phyloP scores from a whole-genome alignment of 2,113 vertebrate genomes.

The Terrapene triunguis region DNA sequence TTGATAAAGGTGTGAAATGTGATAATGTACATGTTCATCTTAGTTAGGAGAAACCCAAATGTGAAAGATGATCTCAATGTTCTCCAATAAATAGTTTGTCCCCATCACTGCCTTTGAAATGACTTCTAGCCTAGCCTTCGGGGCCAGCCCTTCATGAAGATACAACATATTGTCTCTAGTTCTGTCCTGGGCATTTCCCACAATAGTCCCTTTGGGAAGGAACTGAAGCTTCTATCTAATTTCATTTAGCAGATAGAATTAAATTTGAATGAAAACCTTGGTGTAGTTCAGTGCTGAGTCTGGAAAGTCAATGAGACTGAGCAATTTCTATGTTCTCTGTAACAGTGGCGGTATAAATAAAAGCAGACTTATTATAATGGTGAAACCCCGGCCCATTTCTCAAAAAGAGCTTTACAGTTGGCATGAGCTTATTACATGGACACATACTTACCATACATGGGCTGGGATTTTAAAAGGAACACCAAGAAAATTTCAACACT shows the following conservation, averaged over 20 bases:
- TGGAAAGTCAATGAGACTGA: not conserved
- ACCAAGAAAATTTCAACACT: not conserved
- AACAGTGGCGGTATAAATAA: not conserved
- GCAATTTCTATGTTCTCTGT: not conserved
- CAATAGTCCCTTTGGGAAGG: not conserved
- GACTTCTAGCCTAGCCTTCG: not conserved
- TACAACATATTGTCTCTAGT: not conserved
- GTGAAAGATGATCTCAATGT: not conserved
- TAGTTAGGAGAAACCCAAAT: not conserved
- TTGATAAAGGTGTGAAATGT: not conserved
- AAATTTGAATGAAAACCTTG: not conserved
- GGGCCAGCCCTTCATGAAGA: not conserved
- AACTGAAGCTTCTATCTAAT: not conserved
- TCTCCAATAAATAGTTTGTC: not conserved
- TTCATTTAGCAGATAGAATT: not conserved
- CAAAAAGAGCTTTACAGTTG: not conserved
- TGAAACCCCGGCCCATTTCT: not conserved
- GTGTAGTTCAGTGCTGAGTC: not conserved
- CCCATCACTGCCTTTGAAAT: not conserved
- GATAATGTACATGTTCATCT: fast-evolving
- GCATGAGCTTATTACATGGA: not conserved
- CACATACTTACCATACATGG: not conserved
- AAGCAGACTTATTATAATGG: not conserved
- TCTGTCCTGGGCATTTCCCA: not conserved
- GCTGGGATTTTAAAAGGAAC: not conserved